phyloP scores from a whole-genome alignment of 2,797 vertebrate species.

The Pachyuromys duprasi region DNA sequence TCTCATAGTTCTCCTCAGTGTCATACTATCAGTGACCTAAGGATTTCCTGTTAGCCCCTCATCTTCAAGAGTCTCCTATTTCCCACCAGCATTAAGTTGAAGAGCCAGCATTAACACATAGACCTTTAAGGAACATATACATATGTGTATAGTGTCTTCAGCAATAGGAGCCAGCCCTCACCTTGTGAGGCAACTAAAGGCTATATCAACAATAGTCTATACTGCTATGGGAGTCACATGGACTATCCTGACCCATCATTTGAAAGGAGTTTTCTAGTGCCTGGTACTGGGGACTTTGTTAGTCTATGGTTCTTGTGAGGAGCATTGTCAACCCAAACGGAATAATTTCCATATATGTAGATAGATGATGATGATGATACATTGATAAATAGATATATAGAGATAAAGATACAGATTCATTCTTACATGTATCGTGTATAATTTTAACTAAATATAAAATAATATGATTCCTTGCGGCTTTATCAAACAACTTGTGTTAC shows the following conservation, averaged over 20 bases:
- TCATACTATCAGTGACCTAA: not conserved
- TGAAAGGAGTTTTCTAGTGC: not conserved
- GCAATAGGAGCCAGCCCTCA: not conserved
- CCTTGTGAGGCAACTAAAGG: not conserved
- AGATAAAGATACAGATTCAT: not conserved
- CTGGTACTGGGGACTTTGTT: not conserved
- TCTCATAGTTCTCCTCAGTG: not conserved
- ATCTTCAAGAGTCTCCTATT: not conserved
- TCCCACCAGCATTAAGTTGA: not conserved
- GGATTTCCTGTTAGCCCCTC: not conserved
- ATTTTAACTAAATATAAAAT: not conserved
- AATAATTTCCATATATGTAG: not conserved
- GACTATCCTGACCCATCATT: not conserved
- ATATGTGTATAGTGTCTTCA: not conserved
- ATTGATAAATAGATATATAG: not conserved
- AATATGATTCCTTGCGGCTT: not conserved
- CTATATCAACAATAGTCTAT: not conserved
- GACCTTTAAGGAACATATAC: not conserved
- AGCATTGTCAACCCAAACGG: not conserved
- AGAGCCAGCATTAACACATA: not conserved
- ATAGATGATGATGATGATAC: too few species aligned
- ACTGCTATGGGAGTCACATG: not conserved
- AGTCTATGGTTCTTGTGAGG: not conserved
- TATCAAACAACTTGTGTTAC: not conserved
- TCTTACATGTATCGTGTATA: not conserved